These are phyloP conservation scores for Mycetomoellerius zeteki DNA, from an alignment of 1,140 invertebrate species.

Conservation along the genomic window DNA sequence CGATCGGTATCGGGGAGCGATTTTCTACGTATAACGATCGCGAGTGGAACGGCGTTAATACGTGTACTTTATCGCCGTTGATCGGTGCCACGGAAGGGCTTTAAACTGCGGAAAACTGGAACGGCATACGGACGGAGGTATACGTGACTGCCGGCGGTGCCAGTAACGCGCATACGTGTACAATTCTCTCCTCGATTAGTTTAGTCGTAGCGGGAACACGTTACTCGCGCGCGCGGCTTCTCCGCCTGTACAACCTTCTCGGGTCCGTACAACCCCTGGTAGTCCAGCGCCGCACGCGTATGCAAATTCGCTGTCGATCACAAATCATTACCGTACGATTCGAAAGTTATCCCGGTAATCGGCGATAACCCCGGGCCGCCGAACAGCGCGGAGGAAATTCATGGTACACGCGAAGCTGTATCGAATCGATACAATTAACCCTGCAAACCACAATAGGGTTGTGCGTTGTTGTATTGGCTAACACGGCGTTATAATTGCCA, in stretches of 20 bases:
- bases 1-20: constrained; percentile 48
- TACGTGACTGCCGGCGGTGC: constrained; percentile 63
- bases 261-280: not conserved
- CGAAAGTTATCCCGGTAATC: constrained; percentile 69
- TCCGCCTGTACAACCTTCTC: not conserved
- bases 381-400: constrained; percentile 67
- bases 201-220: constrained; percentile 60
- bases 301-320: constrained; percentile 58
- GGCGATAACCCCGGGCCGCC: constrained; percentile 62
- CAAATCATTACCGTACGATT: constrained; percentile 69
- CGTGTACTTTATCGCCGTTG: constrained; percentile 57
- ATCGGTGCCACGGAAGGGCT: constrained; percentile 59
- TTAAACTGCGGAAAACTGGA: constrained; percentile 61
- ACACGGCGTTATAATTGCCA: constrained; percentile 62
- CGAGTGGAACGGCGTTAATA: constrained; percentile 53
- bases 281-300: not conserved
- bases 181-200: constrained; percentile 59
- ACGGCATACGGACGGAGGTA: constrained; percentile 51
- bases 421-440: constrained; percentile 76
- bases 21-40: constrained; percentile 50
- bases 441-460: constrained; percentile 65
- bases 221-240: constrained; percentile 33
- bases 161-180: constrained; percentile 59
- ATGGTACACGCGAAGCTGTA: constrained; percentile 63
- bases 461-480: constrained; percentile 61